Evolutionary conservation across 2,888 invertebrate species (phyloP), one percentile per base, ranked within the genome.

Genomic region (Stramonita haemastoma): DNA sequence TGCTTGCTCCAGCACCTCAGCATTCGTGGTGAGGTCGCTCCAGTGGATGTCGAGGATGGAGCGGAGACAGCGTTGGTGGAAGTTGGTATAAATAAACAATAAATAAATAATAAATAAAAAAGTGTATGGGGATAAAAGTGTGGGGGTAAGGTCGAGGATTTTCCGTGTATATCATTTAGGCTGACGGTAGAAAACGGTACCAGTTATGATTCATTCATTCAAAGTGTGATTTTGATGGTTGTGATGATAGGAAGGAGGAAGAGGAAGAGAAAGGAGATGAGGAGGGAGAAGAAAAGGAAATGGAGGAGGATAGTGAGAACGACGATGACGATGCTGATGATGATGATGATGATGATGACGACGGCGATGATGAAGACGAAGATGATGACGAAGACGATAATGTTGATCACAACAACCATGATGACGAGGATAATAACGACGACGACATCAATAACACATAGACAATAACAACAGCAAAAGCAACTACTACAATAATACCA

Each of bases 201-300:
- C n/a, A n/a, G n/a, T n/a, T n/a, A n/a, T n/a, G n/a, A n/a, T n/a
- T n/a, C n/a, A n/a, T n/a, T n/a, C n/a, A n/a, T n/a, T n/a, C n/a
- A n/a, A n/a, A 15, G 22, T 73, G 73, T 73, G 4, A 1, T 73
- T 0, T 19, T 73, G 73, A 0, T 73, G 73, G 73, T 73, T 19
- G 73, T 73, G 73, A 60, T 60, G 60, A 60, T 60, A 19, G 17
- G 11, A 19, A 60, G 11, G 60, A 60, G 11, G 60, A 60, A 15
- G 60, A 60, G 13, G 60, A 77, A 29, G 84, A 84, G 26, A 46
- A 57, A 0, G 84, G 46, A 19, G 84, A 84, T 36, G 84, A 84
- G 15, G 84, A 84, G 15, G 84, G 46, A 0, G 84, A 84, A 17
- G 57, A 84, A n/a, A 66, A 86, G 57, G 86, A 86, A 60, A 66